Percentiles rank a stretch among this genome's conserved stretches.
Evolutionary conservation across 2,888 invertebrate species (phyloP).

Genomic region (Drosophila greeni): DNA sequence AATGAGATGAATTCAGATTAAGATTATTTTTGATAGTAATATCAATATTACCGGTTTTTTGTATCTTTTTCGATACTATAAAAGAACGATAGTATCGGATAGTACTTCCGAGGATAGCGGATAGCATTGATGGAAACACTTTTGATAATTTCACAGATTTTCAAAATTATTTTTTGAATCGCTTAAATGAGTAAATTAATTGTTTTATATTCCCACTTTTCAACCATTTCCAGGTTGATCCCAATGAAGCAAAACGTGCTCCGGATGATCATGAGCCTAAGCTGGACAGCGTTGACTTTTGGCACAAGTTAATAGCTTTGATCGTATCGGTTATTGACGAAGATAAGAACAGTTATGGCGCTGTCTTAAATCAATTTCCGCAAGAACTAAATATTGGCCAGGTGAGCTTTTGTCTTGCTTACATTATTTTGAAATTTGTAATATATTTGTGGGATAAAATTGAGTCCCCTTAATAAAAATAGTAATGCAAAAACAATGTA

Average conservation of each 20-base stretch:
- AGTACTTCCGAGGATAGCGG: no score
- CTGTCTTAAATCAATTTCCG: constrained; percentile 98
- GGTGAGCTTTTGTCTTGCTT: constrained; percentile 79
- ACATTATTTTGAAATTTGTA: background rate
- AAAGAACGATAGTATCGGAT: no score
- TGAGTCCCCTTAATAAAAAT: background rate
- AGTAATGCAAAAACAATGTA: background rate
- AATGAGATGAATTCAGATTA: no score
- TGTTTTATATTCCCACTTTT: background rate
- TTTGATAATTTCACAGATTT: no score
- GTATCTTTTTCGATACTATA: no score
- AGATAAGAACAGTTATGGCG: constrained; percentile 98
- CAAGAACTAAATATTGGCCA: constrained; percentile 99
- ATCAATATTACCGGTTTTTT: no score
- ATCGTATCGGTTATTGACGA: constrained; percentile 99
- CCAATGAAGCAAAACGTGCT: constrained; percentile 92
- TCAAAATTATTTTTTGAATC: no score
- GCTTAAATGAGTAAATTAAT: no score
- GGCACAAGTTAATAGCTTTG: constrained; percentile 97
- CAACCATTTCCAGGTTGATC: constrained; percentile 84
- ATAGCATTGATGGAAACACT: no score
- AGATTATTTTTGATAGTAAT: no score
- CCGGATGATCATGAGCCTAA: constrained; percentile 92
- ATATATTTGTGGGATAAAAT: background rate
- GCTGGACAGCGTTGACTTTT: constrained; percentile 95